Evolutionary conservation across 2,888 invertebrate species (phyloP), one percentile per base, ranked within the genome.

Genomic region (Drosophila colorata): DNA sequence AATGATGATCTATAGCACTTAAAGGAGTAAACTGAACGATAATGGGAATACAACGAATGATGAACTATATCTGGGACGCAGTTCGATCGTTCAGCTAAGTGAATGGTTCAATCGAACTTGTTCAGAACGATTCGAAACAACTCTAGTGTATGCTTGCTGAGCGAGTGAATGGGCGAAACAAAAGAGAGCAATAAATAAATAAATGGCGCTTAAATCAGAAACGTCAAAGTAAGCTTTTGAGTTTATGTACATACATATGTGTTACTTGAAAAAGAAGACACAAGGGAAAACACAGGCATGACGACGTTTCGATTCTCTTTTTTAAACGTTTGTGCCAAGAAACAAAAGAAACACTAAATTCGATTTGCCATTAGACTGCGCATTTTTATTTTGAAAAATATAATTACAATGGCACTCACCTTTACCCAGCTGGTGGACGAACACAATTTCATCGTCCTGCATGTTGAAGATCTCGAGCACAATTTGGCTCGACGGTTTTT

Each of bases 401-500:
- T 0, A 9, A 28, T 33, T 4, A 4, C 4, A 65, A 85, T 83
- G 78, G 89, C 90, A 66, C 90, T 87, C 80, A 92, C 91, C 91
- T 74, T 90, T 88, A 31, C 92, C 91, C 61, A 91, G 74, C 60
- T 91, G 91, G 25, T 84, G 69, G 57, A 79, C 80, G 7, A 88
- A 77, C 57, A 84, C 71, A 66, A 67, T 77, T 35, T 73, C 69
- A 52, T 81, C 87, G 58, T 80, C 77, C 44, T 74, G 69, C 66
- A 78, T 78, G 20, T 63, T 56, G 38, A 41, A 41, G 31, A 9
- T 47, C 7, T 8, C 28, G 28, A 6, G 13, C 20, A 37, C 40
- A 31, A 16, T 37, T 23, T 31, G 13, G 14, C 38, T 40, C 43
- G 38, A 41, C 46, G 43, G 41, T 41, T 33, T 46, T 28, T 47